Evolutionary conservation across 1,140 invertebrate species (phyloP).

Genomic region (Drosophila kurseongensis): DNA sequence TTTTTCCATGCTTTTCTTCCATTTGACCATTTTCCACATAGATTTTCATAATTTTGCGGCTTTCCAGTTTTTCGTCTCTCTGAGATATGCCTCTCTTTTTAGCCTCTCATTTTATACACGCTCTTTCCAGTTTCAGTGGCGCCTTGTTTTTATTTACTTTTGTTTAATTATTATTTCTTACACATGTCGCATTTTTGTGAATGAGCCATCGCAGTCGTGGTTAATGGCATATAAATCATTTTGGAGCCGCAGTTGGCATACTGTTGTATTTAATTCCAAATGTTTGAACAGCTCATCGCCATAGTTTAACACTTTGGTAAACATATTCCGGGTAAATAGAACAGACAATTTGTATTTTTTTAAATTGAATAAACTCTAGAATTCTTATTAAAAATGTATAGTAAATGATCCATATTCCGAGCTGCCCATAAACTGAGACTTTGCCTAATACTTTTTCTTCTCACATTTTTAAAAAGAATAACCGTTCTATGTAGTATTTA

Average conservation of each 20-base stretch:
- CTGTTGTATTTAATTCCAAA: slow-evolving; percentile 33
- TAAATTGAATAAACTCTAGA: no score
- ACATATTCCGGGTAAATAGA: not conserved
- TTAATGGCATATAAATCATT: slow-evolving; percentile 65
- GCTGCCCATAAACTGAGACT: no score
- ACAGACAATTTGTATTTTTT: no score
- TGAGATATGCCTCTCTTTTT: not conserved
- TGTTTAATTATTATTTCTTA: slow-evolving; percentile 70
- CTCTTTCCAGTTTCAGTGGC: slow-evolving; percentile 58
- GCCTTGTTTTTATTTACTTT: slow-evolving; percentile 78
- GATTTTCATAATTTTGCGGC: slow-evolving; percentile 76
- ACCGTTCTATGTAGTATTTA: no score
- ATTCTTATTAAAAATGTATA: no score
- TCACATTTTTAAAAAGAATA: no score
- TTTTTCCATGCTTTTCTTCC: slow-evolving; percentile 39
- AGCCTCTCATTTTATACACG: not conserved
- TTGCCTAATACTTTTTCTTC: no score
- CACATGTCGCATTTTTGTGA: slow-evolving; percentile 69
- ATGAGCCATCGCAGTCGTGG: slow-evolving; percentile 39
- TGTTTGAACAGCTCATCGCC: slow-evolving; percentile 54
- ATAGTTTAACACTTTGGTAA: slow-evolving; percentile 2
- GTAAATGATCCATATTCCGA: no score
- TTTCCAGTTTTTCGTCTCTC: slow-evolving; percentile 54
- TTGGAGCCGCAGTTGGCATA: slow-evolving; percentile 18
- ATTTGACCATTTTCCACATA: slow-evolving; percentile 70